Conservation (phyloP, 2,113 vertebrate genomes). For the Gadus macrocephalus region DNA sequence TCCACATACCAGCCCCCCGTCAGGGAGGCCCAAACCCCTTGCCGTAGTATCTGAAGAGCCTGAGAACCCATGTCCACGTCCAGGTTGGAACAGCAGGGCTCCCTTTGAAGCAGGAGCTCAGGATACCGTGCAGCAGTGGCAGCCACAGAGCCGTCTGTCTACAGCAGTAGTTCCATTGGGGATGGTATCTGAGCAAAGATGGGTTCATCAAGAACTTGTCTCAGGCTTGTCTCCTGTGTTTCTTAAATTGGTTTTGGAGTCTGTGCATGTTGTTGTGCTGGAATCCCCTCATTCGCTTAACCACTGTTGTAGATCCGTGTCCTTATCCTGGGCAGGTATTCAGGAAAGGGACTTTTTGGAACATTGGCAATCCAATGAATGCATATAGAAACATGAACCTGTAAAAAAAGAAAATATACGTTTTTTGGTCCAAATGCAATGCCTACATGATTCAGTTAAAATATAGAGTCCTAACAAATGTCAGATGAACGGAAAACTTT, state of each 20-base stretch:
- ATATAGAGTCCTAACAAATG: not conserved
- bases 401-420: constrained; percentile 33
- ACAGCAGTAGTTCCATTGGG: constrained; percentile 68
- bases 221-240: constrained; percentile 32
- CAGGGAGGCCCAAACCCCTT: constrained; percentile 89
- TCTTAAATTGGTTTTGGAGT: constrained; percentile 46
- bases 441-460: not conserved
- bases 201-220: constrained; percentile 56
- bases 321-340: constrained; percentile 51
- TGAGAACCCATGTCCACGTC: constrained; percentile 76
- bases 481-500: not conserved
- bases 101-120: constrained; percentile 46
- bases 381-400: constrained; percentile 62
- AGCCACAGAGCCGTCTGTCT: constrained; percentile 57
- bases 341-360: constrained; percentile 61
- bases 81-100: constrained; percentile 35
- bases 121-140: constrained; percentile 47
- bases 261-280: constrained; percentile 56
- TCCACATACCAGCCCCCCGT: constrained; percentile 92
- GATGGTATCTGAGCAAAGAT: constrained; percentile 50
- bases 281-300: constrained; percentile 38
- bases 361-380: constrained; percentile 60
- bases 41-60: constrained; percentile 86
- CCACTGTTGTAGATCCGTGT: constrained; percentile 36
- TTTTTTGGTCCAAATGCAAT: constrained; percentile 15